Percentiles rank a stretch among this genome's conserved stretches.
phyloP scores from a whole-genome alignment of 2,888 invertebrate species.

The Leptothorax acervorum region DNA sequence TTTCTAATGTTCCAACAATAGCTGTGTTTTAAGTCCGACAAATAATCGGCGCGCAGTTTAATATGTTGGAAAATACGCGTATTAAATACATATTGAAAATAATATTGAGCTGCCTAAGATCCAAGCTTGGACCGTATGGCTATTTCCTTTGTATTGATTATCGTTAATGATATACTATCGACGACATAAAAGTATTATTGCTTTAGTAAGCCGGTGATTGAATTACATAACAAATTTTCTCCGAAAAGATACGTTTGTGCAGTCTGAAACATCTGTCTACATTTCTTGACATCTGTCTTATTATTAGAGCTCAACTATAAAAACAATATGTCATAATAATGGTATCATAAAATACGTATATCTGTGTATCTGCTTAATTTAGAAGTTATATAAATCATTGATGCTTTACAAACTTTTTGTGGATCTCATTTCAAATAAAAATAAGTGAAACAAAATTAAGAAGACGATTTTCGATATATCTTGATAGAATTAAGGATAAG shows the following conservation, averaged over 20 bases:
- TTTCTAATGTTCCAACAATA: no score
- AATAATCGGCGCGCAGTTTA: no score
- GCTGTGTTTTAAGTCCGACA: no score
- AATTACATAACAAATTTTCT: constrained; percentile 1
- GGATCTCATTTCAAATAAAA: background rate
- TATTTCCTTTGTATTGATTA: no score
- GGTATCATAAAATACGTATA: background rate
- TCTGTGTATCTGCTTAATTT: background rate
- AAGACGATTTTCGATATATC: background rate
- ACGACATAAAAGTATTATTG: background rate
- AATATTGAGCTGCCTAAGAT: no score
- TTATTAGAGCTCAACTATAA: background rate
- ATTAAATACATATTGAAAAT: no score
- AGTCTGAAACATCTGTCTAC: background rate
- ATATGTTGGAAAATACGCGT: no score
- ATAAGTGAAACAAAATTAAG: background rate
- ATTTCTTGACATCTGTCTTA: background rate
- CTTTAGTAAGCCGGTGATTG: background rate
- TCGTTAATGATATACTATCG: background rate
- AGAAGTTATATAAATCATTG: background rate
- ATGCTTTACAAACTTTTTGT: background rate
- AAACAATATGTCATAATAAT: background rate
- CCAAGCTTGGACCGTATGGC: no score
- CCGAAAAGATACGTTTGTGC: constrained; percentile 4
- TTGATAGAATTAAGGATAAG: background rate